Percentiles rank a stretch among this genome's conserved stretches.
Conservation (phyloP, 64 coral and sea anemone species). For the Anthopleura sola region DNA sequence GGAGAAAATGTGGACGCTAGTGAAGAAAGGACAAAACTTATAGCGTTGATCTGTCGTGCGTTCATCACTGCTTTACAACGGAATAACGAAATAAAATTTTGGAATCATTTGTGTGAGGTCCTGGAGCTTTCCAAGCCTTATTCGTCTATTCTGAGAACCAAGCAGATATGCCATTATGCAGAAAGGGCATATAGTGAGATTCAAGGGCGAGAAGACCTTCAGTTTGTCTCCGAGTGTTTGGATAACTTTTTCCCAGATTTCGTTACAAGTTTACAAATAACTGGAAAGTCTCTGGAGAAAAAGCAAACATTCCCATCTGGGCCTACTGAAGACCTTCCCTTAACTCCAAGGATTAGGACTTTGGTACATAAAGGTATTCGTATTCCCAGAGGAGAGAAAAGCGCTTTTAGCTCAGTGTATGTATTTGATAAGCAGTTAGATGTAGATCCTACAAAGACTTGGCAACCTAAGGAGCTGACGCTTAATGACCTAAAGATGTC, state of each 20-base stretch:
- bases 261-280: slow-evolving; percentile 19
- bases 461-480: slow-evolving; percentile 55
- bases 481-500: slow-evolving; percentile 66
- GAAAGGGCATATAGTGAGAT: slow-evolving; percentile 51
- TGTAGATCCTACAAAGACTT: no score
- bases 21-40: slow-evolving; percentile 46
- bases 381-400: slow-evolving; percentile 37
- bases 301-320: slow-evolving; percentile 33
- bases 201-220: slow-evolving; percentile 34
- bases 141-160: slow-evolving; percentile 49
- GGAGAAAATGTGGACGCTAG: slow-evolving; percentile 28
- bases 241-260: slow-evolving; percentile 53
- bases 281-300: neutral
- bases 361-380: slow-evolving; percentile 12
- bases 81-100: slow-evolving; percentile 47
- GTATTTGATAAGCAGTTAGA: slow-evolving; percentile 40
- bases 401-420: slow-evolving; percentile 21
- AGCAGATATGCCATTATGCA: slow-evolving; percentile 85
- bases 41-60: slow-evolving; percentile 51
- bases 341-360: slow-evolving; percentile 28
- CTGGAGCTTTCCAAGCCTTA: slow-evolving; percentile 78
- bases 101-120: slow-evolving; percentile 78
- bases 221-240: slow-evolving; percentile 35
- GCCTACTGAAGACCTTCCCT: slow-evolving; percentile 20
- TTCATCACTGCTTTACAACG: slow-evolving; percentile 80